A percentile compares a stretch with the other conserved stretches of the same genome.
These are phyloP conservation scores for Standfussiana lucernea DNA, from an alignment of 2,888 invertebrate genomes.

Conservation along the genomic window DNA sequence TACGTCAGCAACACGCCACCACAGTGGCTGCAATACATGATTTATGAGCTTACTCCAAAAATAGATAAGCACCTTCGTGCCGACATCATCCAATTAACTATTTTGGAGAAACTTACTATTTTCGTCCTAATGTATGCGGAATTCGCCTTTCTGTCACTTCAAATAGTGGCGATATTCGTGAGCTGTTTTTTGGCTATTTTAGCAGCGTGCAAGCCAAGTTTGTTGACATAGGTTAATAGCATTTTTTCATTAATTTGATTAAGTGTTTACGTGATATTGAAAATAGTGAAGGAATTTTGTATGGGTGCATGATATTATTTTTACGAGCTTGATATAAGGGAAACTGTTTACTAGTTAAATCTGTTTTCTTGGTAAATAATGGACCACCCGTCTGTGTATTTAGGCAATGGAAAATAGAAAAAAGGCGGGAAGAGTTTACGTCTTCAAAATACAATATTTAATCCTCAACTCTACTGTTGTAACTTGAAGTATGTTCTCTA, in stretches of 20 bases:
- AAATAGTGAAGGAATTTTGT: conserved; percentile 8
- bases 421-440: no score
- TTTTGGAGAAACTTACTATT: conserved; percentile 48
- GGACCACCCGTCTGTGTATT: not conserved
- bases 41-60: conserved; percentile 60
- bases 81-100: conserved; percentile 51
- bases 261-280: conserved; percentile 35
- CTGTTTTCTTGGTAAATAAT: not conserved
- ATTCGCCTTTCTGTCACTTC: not conserved
- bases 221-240: conserved; percentile 40
- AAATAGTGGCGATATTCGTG: conserved; percentile 29
- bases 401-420: not conserved
- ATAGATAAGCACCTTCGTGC: conserved; percentile 45
- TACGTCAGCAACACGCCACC: conserved; percentile 48
- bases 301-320: conserved; percentile 7
- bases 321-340: not conserved
- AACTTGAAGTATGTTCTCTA: not conserved
- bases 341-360: not conserved
- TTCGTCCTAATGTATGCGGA: conserved; percentile 28
- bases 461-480: not conserved
- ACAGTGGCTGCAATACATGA: conserved; percentile 53
- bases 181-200: conserved; percentile 4
- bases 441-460: not conserved
- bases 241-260: conserved; percentile 53
- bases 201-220: not conserved